Base-by-base conservation (phyloP, 2,888 invertebrate genomes). In the Euproctis similis region DNA sequence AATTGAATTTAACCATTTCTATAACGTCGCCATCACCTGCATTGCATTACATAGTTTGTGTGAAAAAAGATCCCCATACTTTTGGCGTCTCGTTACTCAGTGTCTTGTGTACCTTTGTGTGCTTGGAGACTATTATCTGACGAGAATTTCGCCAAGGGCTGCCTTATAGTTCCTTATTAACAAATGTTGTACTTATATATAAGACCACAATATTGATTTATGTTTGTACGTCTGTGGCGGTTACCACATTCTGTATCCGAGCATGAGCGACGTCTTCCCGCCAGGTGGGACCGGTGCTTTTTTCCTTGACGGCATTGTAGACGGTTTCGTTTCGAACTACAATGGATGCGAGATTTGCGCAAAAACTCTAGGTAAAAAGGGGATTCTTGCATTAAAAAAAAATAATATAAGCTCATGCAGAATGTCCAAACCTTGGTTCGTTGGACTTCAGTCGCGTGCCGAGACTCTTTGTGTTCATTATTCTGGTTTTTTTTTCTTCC, bases 281-380 rank as follows among this genome's bases (percentile, higher is more conserved):
- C 81, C 82, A 81, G 82, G 82, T 82, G 82, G 62, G 65, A 61
- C 43, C 53, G 39, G 50, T 47, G 41, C 28, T 49, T 65, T 63
- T 60, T 67, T 69, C 60, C 56, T 62, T 56, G 54, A 53, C 58
- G 59, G 61, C 65, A 64, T 72, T 68, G 69, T 71, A 51, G 57
- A 58, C 66, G 67, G 65, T 70, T 73, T 70, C 71, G 59, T 69
- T 68, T 67, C 42, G 23, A 36, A 55, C 39, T 56, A 78, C 80
- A 81, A 80, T 76, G 54, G 66, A 62, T 70, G 70, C 70, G 70
- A 78, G 78, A 76, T 80, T 80, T 72, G 77, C 80, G 75, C 77
- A 82, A 81, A 80, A 82, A 80, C 74, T 53, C 64, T 59, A 61
- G 54, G 59, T 62, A 63, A 66, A 66, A 66, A 62, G 59, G 61